Conservation (phyloP, 1,140 invertebrate species). For the Phortica variegata region DNA sequence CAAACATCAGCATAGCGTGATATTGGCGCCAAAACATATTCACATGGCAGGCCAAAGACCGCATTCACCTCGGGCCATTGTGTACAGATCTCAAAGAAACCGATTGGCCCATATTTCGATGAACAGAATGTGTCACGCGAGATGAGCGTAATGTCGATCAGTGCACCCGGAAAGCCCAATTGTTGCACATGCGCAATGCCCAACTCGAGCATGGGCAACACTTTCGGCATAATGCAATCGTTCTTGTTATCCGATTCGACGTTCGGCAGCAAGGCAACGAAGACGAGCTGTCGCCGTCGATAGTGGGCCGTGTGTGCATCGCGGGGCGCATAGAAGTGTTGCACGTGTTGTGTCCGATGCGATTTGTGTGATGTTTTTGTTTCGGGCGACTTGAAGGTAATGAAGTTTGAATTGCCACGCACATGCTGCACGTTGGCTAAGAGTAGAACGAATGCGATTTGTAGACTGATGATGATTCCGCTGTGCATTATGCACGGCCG, state of each 20-base stretch:
- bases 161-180: constrained; percentile 62
- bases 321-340: constrained; percentile 18
- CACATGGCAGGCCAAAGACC: constrained; percentile 87
- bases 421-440: background rate
- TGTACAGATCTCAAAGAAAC: constrained; percentile 74
- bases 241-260: constrained; percentile 49
- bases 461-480: too few species aligned
- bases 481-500: too few species aligned
- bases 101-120: constrained; percentile 73
- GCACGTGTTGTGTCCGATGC: constrained; percentile 33
- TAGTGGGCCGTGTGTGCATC: constrained; percentile 7
- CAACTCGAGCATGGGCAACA: constrained; percentile 73
- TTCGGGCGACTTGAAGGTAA: constrained; percentile 39
- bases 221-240: constrained; percentile 63
- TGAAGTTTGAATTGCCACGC: background rate
- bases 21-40: constrained; percentile 88
- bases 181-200: constrained; percentile 68
- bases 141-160: constrained; percentile 68
- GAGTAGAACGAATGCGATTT: too few species aligned
- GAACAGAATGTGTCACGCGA: constrained; percentile 78
- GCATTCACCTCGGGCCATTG: constrained; percentile 65
- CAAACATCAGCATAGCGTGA: constrained; percentile 84
- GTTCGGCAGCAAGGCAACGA: constrained; percentile 37
- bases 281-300: constrained; percentile 31
- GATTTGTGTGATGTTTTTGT: constrained; percentile 40